Conservation (phyloP, 2,888 invertebrate genomes). For the Patella depressa region DNA sequence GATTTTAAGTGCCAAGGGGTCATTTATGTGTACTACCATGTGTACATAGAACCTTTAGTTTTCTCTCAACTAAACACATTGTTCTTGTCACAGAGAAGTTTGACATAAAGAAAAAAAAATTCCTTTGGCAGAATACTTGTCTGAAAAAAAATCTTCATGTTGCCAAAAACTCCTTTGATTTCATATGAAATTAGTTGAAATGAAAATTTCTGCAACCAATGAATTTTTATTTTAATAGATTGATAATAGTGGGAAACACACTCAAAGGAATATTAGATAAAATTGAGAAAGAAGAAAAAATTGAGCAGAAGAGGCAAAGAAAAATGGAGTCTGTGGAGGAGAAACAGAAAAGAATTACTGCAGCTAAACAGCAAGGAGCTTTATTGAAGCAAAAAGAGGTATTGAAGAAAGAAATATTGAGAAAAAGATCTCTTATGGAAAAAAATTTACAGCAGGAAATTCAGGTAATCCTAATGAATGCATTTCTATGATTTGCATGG, state of each 20-base stretch:
- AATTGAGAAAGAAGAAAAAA: conserved; percentile 70
- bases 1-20: no score
- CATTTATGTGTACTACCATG: no score
- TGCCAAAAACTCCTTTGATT: background rate
- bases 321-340: conserved; percentile 73
- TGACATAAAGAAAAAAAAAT: no score
- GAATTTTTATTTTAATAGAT: conserved; percentile 42
- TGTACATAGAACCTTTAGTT: no score
- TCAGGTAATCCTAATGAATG: conserved; percentile 74
- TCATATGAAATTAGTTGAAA: background rate
- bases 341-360: conserved; percentile 74
- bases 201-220: background rate
- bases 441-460: conserved; percentile 84
- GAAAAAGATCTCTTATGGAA: conserved; percentile 85
- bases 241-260: conserved; percentile 66
- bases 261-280: conserved; percentile 68
- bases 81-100: no score
- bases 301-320: conserved; percentile 62
- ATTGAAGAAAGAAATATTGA: conserved; percentile 92
- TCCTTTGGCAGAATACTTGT: no score
- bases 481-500: background rate
- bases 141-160: background rate
- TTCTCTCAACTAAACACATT: no score
- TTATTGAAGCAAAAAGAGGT: conserved; percentile 90
- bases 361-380: conserved; percentile 79